phyloP scores from a whole-genome alignment of 2,797 vertebrate species.

The Ammospiza maritima region DNA sequence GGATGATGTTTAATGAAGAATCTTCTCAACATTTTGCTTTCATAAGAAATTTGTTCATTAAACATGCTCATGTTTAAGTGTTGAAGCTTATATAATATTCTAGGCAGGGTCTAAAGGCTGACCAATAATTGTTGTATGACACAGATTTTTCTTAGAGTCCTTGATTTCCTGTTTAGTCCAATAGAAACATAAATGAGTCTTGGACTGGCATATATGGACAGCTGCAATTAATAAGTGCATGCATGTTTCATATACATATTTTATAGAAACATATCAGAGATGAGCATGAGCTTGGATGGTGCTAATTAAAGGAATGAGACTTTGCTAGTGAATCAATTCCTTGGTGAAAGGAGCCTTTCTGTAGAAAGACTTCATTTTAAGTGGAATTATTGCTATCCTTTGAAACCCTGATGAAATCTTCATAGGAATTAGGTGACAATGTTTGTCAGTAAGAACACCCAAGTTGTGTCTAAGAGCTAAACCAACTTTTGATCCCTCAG shows the following conservation, averaged over 20 bases:
- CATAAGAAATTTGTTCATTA: neutral
- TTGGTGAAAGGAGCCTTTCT: neutral
- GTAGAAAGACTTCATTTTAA: neutral
- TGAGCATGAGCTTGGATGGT: neutral
- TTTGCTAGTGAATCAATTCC: neutral
- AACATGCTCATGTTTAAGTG: neutral
- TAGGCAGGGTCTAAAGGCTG: neutral
- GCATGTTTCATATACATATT: neutral
- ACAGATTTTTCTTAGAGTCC: neutral
- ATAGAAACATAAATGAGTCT: neutral
- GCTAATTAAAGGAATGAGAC: neutral
- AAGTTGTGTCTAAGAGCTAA: neutral
- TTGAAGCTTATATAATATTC: neutral
- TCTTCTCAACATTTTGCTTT: neutral
- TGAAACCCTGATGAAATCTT: neutral
- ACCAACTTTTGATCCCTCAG: neutral
- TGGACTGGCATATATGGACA: neutral
- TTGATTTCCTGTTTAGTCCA: neutral
- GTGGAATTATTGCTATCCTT: conserved; percentile 5
- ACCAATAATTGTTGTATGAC: neutral
- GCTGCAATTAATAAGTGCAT: neutral
- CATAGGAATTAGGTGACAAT: neutral
- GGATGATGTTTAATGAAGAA: neutral
- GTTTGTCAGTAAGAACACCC: conserved; percentile 8
- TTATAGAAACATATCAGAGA: neutral